Evolutionary conservation across 2,113 vertebrate genomes (phyloP).

Genomic region (Desmodus rotundus): DNA sequence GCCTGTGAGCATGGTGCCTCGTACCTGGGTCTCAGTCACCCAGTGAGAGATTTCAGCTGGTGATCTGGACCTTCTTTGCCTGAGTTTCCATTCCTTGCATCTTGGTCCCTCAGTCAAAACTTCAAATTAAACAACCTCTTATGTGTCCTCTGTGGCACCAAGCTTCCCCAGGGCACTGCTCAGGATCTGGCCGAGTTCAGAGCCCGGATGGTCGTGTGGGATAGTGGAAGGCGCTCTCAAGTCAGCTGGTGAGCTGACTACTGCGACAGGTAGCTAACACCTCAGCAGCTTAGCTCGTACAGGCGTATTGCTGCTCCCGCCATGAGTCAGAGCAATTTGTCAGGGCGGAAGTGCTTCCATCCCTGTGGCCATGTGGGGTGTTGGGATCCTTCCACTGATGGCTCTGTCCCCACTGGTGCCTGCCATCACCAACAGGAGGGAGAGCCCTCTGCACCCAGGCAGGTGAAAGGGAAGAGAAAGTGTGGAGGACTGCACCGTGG

Average conservation of each 20-base stretch:
- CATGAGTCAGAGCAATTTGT: background rate
- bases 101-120: no score
- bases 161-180: fast-evolving
- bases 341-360: fast-evolving
- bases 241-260: background rate
- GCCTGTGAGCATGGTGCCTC: fast-evolving
- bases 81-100: fast-evolving
- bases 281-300: background rate
- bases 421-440: background rate
- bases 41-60: background rate
- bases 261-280: no score
- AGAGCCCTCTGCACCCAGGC: background rate
- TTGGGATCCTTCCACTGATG: fast-evolving
- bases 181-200: background rate
- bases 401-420: background rate
- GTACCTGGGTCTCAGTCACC: background rate
- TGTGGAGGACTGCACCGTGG: fast-evolving
- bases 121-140: no score
- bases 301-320: background rate
- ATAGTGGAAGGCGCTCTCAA: background rate
- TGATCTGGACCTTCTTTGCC: fast-evolving
- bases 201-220: background rate
- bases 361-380: fast-evolving
- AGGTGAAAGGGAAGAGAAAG: no score
- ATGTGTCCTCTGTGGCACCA: fast-evolving